Conservation (phyloP, 2,113 vertebrate genomes). For the Climacteris rufus region DNA sequence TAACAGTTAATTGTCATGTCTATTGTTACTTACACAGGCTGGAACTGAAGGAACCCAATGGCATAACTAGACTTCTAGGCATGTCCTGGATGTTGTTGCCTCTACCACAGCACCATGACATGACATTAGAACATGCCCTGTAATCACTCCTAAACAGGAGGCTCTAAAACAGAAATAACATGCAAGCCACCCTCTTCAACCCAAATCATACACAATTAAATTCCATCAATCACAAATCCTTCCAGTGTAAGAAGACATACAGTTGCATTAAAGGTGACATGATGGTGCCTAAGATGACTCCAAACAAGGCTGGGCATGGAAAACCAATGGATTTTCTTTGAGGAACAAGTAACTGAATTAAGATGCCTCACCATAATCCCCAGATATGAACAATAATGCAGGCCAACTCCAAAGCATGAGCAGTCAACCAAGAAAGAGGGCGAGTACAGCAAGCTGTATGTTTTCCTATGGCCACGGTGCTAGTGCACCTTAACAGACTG, state of each 20-base stretch:
- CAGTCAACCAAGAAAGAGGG: neutral
- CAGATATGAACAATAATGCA: neutral
- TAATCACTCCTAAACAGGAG: neutral
- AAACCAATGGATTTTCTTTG: neutral
- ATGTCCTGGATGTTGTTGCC: neutral
- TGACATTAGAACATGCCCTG: neutral
- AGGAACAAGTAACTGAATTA: neutral
- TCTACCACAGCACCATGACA: neutral
- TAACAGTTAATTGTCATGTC: neutral
- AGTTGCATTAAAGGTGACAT: neutral
- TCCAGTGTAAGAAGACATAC: neutral
- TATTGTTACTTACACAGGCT: neutral
- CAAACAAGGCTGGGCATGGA: neutral
- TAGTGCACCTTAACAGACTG: neutral
- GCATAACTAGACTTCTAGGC: neutral
- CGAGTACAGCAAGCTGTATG: neutral
- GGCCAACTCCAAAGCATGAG: neutral
- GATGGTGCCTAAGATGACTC: neutral
- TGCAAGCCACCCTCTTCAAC: neutral
- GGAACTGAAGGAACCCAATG: conserved; percentile 3
- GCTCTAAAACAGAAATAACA: neutral
- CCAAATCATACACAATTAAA: neutral
- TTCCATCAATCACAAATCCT: neutral
- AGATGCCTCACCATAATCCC: neutral
- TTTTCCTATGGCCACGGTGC: neutral